Conservation (phyloP, 2,888 invertebrate species). For the Cosmopolites sordidus region DNA sequence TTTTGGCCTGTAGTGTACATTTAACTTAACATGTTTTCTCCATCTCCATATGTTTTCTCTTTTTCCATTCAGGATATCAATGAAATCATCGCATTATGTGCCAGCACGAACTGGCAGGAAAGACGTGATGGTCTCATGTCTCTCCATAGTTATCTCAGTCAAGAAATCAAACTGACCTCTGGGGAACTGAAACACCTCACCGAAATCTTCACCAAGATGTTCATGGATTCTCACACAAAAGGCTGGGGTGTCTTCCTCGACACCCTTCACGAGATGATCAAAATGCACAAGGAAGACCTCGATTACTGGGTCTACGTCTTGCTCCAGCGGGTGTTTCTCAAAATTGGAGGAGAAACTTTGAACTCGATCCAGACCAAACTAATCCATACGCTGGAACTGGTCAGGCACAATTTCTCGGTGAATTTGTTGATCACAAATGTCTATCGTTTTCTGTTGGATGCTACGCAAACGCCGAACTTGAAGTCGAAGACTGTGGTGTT, state of each 20-base stretch:
- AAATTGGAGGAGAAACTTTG: constrained; percentile 78
- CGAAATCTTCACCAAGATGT: constrained; percentile 93
- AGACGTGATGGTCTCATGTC: constrained; percentile 86
- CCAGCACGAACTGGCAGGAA: constrained; percentile 90
- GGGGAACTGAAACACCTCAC: constrained; percentile 79
- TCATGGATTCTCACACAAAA: constrained; percentile 93
- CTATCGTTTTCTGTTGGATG: constrained; percentile 81
- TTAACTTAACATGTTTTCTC: no score
- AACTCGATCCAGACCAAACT: constrained; percentile 91
- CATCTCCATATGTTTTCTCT: no score
- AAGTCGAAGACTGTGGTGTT: constrained; percentile 75
- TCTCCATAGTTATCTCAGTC: constrained; percentile 67
- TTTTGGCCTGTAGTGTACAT: no score
- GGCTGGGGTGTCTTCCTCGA: constrained; percentile 92
- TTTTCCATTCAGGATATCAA: constrained; percentile 62
- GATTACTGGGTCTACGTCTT: constrained; percentile 92
- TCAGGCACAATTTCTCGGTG: constrained; percentile 64
- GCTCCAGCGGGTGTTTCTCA: constrained; percentile 72
- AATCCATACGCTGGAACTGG: constrained; percentile 76
- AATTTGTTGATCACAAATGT: constrained; percentile 63
- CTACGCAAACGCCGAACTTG: constrained; percentile 86
- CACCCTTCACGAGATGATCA: constrained; percentile 78
- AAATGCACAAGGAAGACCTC: constrained; percentile 80
- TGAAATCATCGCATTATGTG: constrained; percentile 82
- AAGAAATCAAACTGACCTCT: constrained; percentile 61